Evolutionary conservation across 2,888 invertebrate species (phyloP), one percentile per base, ranked within the genome.

Genomic region (Drosophila silvestris): DNA sequence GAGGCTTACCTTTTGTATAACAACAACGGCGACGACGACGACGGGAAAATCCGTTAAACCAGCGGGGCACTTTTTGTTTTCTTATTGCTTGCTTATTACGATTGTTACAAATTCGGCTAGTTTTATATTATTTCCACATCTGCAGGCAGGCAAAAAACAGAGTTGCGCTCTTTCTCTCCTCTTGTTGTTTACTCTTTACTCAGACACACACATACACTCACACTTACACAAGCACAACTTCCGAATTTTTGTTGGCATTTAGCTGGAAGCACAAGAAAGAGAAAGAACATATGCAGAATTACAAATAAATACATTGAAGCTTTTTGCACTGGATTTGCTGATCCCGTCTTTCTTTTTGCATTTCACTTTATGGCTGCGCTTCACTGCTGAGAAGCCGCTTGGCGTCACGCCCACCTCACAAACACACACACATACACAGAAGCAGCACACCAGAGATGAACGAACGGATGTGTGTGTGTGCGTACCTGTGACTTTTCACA

Each of bases 341-440:
- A 79, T 73, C 73, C 53, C 73, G 57, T 74, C 69, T 77, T 77
- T 68, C 51, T 68, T 61, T 68, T 61, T 65, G 39, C 73, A 75
- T 75, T 83, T 80, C 68, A 80, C 83, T 83, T 83, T 77, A 54
- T 77, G 64, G 30, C 59, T 77, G 68, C 63, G 68, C 53, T 82
- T 70, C 47, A 52, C 32, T 37, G 39, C 47, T 37, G 59, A 47
- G 47, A 39, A 22, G 32, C 69, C 61, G 44, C 54, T 52, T 51
- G 50, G 62, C 60, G 74, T 70, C 71, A 81, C 81, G 71, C 81
- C 81, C 81, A 80, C 77, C 66, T 80, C 64, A 72, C 53, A 72
- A 44, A 51, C 22, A 47, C 47, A 47, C 16, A 47, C 19, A 41
- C 47, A 22, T 14, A 14, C 7, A 16, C 7, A 16, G 22, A 47